Conservation (phyloP, 2,797 vertebrate species). For the Labroides dimidiatus region DNA sequence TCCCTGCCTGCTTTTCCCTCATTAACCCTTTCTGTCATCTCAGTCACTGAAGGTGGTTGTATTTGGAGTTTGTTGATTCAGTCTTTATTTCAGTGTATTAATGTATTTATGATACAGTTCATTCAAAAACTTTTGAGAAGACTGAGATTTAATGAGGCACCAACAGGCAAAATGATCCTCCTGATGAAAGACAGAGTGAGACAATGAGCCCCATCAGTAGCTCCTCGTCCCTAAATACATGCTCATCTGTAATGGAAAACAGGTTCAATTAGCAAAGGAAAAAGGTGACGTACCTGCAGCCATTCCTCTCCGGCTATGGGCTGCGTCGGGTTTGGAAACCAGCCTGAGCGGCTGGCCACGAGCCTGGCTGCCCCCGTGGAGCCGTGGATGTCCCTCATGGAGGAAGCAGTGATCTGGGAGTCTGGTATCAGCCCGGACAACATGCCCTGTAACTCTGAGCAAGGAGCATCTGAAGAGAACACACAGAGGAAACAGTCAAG, state of each 20-base stretch:
- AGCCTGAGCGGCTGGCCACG: constrained; percentile 95
- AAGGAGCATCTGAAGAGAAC: constrained; percentile 88
- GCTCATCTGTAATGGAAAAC: neutral
- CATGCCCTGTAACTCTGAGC: constrained; percentile 96
- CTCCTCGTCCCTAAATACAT: neutral
- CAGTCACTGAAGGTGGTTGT: neutral
- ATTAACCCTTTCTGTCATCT: neutral
- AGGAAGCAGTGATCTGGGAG: constrained; percentile 95
- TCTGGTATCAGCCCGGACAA: constrained; percentile 94
- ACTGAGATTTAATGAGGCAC: neutral
- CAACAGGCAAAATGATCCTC: neutral
- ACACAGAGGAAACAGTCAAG: neutral
- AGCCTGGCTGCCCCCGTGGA: constrained; percentile 92
- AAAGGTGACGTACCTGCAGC: constrained; percentile 83
- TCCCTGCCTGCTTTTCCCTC: neutral
- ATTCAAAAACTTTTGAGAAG: neutral
- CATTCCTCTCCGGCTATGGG: constrained; percentile 94
- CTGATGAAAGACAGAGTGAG: neutral
- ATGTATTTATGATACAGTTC: neutral
- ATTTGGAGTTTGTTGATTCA: neutral
- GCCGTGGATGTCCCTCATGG: constrained; percentile 94
- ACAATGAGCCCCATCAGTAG: neutral
- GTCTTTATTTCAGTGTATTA: neutral
- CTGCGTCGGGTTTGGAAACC: constrained; percentile 92
- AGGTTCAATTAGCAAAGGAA: neutral